Evolutionary conservation across 2,113 vertebrate genomes (phyloP).

Genomic region (Calidris pugnax): DNA sequence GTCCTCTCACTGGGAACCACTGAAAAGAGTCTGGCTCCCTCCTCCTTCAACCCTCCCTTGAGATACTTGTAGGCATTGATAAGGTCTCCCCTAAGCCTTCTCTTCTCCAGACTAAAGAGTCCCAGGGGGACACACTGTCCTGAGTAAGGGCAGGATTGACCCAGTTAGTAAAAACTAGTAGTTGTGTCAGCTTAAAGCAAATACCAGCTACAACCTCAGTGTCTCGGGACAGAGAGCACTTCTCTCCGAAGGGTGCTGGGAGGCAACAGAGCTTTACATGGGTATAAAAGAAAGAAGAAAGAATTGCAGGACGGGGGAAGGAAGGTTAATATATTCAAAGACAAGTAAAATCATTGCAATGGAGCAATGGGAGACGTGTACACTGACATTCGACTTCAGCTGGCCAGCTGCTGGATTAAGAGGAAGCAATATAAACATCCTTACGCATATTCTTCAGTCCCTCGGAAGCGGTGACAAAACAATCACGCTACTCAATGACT

Average conservation of each 20-base stretch:
- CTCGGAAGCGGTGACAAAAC: slow-evolving; percentile 3
- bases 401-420: neutral
- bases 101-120: no score
- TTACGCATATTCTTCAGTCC: neutral
- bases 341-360: slow-evolving; percentile 6
- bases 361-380: neutral
- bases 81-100: no score
- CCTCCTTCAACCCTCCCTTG: no score
- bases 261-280: neutral
- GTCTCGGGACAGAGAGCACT: neutral
- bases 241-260: neutral
- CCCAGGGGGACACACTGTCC: neutral
- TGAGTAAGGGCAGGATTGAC: neutral
- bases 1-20: no score
- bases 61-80: no score
- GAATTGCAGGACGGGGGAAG: neutral
- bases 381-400: neutral
- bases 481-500: neutral
- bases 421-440: neutral
- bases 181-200: neutral
- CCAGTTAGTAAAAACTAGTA: neutral
- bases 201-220: neutral
- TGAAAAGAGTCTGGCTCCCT: no score
- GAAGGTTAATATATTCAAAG: slow-evolving; percentile 30
- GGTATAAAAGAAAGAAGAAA: neutral